Base-by-base conservation (phyloP, 2,888 invertebrate species). In the Crioceris asparagi region DNA sequence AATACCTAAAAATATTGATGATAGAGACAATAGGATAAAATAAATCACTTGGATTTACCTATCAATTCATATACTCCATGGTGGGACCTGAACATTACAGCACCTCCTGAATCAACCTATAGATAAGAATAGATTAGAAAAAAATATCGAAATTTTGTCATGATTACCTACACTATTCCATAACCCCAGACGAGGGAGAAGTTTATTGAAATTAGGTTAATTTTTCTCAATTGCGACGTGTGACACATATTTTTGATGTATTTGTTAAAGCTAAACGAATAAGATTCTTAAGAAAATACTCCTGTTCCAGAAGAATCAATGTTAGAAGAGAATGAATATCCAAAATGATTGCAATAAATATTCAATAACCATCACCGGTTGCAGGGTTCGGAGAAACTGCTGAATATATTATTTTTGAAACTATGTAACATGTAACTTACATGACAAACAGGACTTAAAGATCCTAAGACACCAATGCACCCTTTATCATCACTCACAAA, bases 101-200 rank as follows among this genome's bases (percentile, higher is more conserved):
- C 67, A 12, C 69, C 61, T 11, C 75, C 75, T 8, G 67, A 65
- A 50, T 75, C 75, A 21, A 61, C 61, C 74, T 74, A 49, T 61
- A 65, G 46, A 33, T 40, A 35, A 38, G 32, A 33, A 33, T 17
- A 4, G 18, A 6, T 10, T 12, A 10, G 10, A 29, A 29, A 15
- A 5, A 3, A 3, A 4, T 10, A 29, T 4, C 2, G 15, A 3
- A 14, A 25, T 25, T 11, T n/a, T 12, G 16, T 2, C 29, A 3
- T 21, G 21, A 21, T 10, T 21, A 6, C 21, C 21, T 21, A 21
- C 10, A 21, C 21, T 10, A 6, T 21, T 21, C 6, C 10, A 21
- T 21, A 7, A 7, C 7, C 21, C 21, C 7, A 21, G 21, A 21
- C 6, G 7, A 21, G 21, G 10, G 21, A 7, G 21, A 21, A 6